Base-by-base conservation (phyloP, 2,888 invertebrate genomes). In the Tolmerus cingulatus region DNA sequence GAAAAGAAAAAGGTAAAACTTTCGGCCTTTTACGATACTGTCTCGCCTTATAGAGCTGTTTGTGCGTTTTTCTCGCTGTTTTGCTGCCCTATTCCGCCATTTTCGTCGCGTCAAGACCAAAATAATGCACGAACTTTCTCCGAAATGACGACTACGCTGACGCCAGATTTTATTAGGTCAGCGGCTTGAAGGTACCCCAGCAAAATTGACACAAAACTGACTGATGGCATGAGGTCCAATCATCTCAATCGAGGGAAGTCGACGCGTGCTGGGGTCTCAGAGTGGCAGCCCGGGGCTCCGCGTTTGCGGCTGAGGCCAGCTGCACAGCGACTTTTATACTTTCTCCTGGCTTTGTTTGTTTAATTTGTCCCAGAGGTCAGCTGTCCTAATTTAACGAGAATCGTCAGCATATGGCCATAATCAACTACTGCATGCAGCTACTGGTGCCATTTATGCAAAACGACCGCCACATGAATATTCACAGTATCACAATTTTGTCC, bases 141-240 rank as follows among this genome's bases (percentile, higher is more conserved):
- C 79, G 51, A 79, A 55, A 79, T 55, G 79, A 79, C 16, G 79
- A 79, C 79, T 79, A 51, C 43, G 8, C 79, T 79, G 79, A 79
- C 79, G 79, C 79, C 79, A 79, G 51, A 79, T 51, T 79, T 79
- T 79, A 79, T 79, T 79, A 46, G 79, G 79, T 79, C 79, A 79
- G 30, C 79, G 14, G 51, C 79, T 51, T 79, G 51, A 79, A 79
- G 51, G 79, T 79, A 46, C 79, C 51, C 30, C 30, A 51, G 40
- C 23, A 51, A 79, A 79, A 79, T 79, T 79, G 79, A 79, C 51
- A 79, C 51, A 79, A 46, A 55, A 79, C 51, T 79, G 51, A 79
- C 51, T 51, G 79, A 79, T 79, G 79, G 51, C 46, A 51, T 30
- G 27, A 79, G 46, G 79, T 30, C 30, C 46, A 79, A 79, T 51